Evolutionary conservation across 1,140 invertebrate species (phyloP).

Genomic region (Hydropsyche tenuis): DNA sequence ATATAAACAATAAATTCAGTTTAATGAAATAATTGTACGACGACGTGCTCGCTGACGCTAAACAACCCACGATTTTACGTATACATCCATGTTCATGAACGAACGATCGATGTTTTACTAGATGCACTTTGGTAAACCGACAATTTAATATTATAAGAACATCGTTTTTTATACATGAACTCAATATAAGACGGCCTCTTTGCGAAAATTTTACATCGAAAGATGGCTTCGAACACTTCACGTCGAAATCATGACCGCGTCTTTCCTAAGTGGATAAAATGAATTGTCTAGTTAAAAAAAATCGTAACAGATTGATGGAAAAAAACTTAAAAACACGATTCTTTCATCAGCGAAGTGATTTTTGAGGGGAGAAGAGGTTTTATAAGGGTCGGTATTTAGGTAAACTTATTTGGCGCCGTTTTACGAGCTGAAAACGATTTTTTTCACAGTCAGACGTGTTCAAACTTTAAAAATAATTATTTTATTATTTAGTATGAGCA

Average conservation of each 20-base stretch:
- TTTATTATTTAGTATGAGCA: no score
- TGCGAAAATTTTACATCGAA: not conserved
- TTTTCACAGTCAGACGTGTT: no score
- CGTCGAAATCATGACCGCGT: not conserved
- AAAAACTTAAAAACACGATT: no score
- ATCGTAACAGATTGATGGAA: no score
- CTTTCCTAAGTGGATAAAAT: no score
- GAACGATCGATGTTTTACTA: slow-evolving; percentile 1
- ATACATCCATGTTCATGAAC: slow-evolving; percentile 12
- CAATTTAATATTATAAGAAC: slow-evolving; percentile 1
- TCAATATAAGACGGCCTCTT: not conserved
- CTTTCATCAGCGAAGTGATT: no score
- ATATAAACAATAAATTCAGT: slow-evolving; percentile 37
- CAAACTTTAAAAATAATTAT: no score
- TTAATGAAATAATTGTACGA: slow-evolving; percentile 35
- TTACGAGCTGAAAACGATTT: no score
- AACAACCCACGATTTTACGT: slow-evolving; percentile 18
- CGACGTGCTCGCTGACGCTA: slow-evolving; percentile 18
- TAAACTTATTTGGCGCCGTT: no score
- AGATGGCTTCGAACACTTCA: slow-evolving; percentile 4
- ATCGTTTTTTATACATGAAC: not conserved
- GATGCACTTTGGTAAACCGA: not conserved
- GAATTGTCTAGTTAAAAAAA: no score
- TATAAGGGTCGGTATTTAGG: no score
- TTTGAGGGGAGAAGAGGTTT: no score